Evolutionary conservation across 2,888 invertebrate genomes (phyloP).

Genomic region (Lasiommata megera): DNA sequence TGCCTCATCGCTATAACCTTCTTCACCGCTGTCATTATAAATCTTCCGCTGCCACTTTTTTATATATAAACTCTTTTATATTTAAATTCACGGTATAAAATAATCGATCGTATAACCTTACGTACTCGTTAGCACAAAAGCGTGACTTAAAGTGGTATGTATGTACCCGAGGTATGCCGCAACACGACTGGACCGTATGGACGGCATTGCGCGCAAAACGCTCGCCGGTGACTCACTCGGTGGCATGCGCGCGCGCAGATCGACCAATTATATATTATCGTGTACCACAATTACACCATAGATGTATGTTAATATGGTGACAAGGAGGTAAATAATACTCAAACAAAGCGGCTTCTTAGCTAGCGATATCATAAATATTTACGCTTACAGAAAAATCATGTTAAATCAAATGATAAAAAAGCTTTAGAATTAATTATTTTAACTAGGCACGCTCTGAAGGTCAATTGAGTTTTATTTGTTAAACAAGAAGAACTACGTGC

Average conservation of each 20-base stretch:
- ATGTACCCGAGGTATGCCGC: conserved; percentile 76
- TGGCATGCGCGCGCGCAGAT: conserved; percentile 71
- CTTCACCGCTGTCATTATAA: conserved; percentile 77
- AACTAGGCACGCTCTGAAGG: no score
- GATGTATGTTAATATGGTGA: conserved; percentile 67
- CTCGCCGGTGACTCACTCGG: conserved; percentile 68
- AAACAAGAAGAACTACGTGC: no score
- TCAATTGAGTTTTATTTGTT: no score
- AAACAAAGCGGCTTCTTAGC: conserved; percentile 43
- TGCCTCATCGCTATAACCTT: conserved; percentile 86
- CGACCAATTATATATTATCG: conserved; percentile 56
- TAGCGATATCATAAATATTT: not conserved
- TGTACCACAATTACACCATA: conserved; percentile 68
- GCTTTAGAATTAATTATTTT: no score
- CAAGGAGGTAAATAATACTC: conserved; percentile 71
- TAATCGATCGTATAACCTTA: conserved; percentile 22
- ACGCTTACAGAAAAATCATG: not conserved
- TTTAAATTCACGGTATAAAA: conserved; percentile 47
- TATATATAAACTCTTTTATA: conserved; percentile 5
- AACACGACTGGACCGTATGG: conserved; percentile 72
- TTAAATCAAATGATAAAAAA: not conserved
- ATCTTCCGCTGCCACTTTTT: conserved; percentile 34
- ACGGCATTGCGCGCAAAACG: conserved; percentile 75
- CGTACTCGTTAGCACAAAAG: conserved; percentile 37
- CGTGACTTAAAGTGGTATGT: conserved; percentile 66